Evolutionary conservation across 1,140 invertebrate genomes (phyloP).

Genomic region (Oscheius sp.): DNA sequence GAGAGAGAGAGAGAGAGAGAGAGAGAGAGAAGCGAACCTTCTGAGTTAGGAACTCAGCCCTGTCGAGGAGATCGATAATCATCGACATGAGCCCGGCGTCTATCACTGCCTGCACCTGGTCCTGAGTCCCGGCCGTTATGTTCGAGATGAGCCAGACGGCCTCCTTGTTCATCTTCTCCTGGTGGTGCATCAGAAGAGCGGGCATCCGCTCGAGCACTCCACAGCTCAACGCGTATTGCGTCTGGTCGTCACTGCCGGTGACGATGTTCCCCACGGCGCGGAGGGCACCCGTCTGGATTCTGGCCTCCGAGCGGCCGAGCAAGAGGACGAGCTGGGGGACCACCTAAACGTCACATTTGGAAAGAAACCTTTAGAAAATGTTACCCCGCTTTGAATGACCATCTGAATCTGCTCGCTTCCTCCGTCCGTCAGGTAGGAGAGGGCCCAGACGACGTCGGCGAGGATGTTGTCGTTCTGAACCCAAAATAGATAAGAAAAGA

Average conservation of each 20-base stretch:
- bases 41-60: constrained; percentile 95
- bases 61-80: constrained; percentile 83
- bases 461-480: constrained; percentile 87
- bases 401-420: constrained; percentile 96
- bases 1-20: too few species aligned
- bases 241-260: constrained; percentile 96
- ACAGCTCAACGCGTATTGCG: constrained; percentile 86
- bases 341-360: too few species aligned
- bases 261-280: constrained; percentile 97
- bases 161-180: constrained; percentile 83
- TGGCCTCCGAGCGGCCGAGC: constrained; percentile 89
- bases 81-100: constrained; percentile 89
- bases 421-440: constrained; percentile 95
- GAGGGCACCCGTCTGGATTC: constrained; percentile 91
- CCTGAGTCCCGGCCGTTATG: constrained; percentile 93
- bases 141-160: constrained; percentile 99
- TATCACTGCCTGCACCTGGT: constrained; percentile 95
- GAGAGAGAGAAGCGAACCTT: constrained; percentile 68
- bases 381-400: constrained; percentile 86
- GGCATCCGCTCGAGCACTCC: constrained; percentile 88
- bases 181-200: constrained; percentile 79
- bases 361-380: too few species aligned
- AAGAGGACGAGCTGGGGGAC: constrained; percentile 90
- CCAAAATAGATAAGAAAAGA: neutral
- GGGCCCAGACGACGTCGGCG: constrained; percentile 97